Evolutionary conservation across 2,797 vertebrate species (phyloP).

Genomic region (Acropternis orthonyx): DNA sequence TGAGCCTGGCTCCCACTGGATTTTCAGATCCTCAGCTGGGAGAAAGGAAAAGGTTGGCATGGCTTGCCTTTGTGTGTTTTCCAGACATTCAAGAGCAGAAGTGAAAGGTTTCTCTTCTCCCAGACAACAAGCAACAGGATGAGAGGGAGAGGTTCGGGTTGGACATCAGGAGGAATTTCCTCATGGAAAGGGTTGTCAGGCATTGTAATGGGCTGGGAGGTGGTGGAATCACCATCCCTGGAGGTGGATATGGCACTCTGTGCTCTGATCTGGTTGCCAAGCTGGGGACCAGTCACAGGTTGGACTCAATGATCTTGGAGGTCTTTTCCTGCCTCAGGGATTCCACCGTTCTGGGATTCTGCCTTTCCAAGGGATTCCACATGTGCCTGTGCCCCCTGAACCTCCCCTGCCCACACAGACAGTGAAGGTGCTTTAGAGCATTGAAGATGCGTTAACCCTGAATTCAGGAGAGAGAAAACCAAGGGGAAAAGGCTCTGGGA

Average conservation of each 20-base stretch:
- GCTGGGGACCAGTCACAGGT: neutral
- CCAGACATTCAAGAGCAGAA: neutral
- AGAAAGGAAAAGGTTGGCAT: neutral
- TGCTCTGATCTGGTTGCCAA: neutral
- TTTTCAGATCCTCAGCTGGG: neutral
- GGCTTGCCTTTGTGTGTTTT: neutral
- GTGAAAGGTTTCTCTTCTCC: neutral
- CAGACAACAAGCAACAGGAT: neutral
- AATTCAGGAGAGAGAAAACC: neutral
- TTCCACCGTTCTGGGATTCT: neutral
- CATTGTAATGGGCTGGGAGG: neutral
- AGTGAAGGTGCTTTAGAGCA: fast-evolving
- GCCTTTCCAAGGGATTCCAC: fast-evolving
- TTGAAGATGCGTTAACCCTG: neutral
- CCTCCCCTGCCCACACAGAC: neutral
- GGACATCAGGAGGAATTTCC: neutral
- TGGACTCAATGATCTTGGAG: neutral
- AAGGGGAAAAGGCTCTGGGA: neutral
- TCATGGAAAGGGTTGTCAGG: neutral
- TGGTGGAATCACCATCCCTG: neutral
- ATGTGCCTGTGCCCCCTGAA: fast-evolving
- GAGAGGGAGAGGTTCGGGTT: neutral
- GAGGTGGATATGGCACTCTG: too few species aligned
- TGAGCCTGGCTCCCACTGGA: neutral
- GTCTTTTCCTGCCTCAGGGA: neutral